Conservation (phyloP, 2,113 vertebrate species). For the Microcebus jonahi region DNA sequence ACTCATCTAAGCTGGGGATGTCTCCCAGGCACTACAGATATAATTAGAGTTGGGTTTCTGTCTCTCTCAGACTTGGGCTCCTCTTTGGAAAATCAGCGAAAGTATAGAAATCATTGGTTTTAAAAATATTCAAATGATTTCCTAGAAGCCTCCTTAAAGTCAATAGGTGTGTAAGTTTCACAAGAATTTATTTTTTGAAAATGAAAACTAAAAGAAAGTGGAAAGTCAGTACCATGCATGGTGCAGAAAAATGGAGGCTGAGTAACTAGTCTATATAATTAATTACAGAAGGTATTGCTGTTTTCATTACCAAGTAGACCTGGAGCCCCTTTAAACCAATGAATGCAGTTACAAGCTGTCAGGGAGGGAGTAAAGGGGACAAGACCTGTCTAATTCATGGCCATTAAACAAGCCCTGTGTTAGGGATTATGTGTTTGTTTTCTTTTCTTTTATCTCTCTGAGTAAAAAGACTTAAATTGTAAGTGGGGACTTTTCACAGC, state of each 20-base stretch:
- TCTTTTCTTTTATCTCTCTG: slow-evolving; percentile 65
- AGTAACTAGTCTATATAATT: not conserved
- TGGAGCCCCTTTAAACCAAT: not conserved
- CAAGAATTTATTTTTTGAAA: slow-evolving; percentile 2
- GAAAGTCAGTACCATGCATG: not conserved
- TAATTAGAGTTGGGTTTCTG: slow-evolving; percentile 59
- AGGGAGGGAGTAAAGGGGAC: not conserved
- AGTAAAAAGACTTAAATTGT: slow-evolving; percentile 59
- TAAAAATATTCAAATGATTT: slow-evolving; percentile 34
- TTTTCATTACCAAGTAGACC: not conserved
- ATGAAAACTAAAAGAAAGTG: not conserved
- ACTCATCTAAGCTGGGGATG: slow-evolving; percentile 45
- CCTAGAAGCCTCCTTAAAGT: slow-evolving; percentile 30
- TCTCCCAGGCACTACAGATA: slow-evolving; percentile 47
- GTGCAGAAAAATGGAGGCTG: not conserved
- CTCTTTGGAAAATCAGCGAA: slow-evolving; percentile 50
- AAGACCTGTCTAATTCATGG: not conserved
- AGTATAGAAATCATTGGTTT: not conserved
- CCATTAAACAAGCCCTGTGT: slow-evolving; percentile 31
- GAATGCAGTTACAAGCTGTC: not conserved
- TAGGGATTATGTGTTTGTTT: slow-evolving; percentile 48
- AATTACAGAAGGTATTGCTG: not conserved
- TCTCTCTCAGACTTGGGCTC: not conserved
- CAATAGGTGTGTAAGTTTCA: not conserved
- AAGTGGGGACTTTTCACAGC: slow-evolving; percentile 52